These are phyloP conservation scores for Macrochelys suwanniensis DNA, from an alignment of 2,797 vertebrate genomes.

Conservation along the genomic window DNA sequence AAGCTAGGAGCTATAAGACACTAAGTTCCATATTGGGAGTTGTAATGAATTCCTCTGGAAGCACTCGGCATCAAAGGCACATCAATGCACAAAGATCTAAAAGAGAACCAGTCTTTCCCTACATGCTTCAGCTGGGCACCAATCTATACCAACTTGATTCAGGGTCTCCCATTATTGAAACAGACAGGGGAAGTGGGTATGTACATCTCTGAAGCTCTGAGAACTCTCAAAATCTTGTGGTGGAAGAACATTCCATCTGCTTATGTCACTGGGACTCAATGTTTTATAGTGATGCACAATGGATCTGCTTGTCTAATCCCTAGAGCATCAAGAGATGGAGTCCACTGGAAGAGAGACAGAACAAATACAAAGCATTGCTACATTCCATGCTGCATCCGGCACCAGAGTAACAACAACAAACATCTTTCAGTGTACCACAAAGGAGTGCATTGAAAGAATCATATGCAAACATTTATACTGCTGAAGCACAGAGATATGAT, in stretches of 20 bases:
- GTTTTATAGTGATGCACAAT: neutral
- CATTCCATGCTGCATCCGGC: neutral
- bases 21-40: neutral
- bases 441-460: neutral
- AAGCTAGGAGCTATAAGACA: neutral
- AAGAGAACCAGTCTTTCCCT: neutral
- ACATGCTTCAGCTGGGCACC: neutral
- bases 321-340: neutral
- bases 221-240: neutral
- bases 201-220: neutral
- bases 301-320: neutral
- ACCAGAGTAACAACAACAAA: neutral
- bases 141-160: neutral
- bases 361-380: neutral
- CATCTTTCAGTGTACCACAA: neutral
- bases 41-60: neutral
- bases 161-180: neutral
- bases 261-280: accelerated
- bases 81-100: neutral
- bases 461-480: accelerated
- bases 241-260: neutral
- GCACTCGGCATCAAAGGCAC: neutral
- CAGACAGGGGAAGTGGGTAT: accelerated
- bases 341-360: neutral
- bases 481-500: neutral